Evolutionary conservation across 2,888 invertebrate genomes (phyloP).

Genomic region (Erebia palarica): DNA sequence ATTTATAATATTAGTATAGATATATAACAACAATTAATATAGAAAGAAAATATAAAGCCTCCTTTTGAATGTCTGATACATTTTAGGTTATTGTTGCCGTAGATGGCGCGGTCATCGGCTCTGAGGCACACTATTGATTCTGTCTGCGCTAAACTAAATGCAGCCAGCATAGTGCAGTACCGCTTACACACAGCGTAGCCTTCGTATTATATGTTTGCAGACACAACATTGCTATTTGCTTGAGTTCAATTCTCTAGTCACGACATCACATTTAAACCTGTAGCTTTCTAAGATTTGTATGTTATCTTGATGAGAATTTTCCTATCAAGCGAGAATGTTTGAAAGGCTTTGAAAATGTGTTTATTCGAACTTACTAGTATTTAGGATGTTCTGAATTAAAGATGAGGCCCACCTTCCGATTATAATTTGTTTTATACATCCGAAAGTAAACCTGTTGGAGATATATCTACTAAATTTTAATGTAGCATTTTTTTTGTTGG

Average conservation of each 20-base stretch:
- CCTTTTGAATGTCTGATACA: neutral
- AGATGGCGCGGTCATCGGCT: slow-evolving; percentile 54
- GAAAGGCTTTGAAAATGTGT: slow-evolving; percentile 3
- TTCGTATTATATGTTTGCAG: slow-evolving; percentile 40
- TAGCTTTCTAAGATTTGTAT: slow-evolving; percentile 58
- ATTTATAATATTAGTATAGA: too few relatives aligned
- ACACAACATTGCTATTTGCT: slow-evolving; percentile 45
- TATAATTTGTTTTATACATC: too few relatives aligned
- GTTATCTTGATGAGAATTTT: slow-evolving; percentile 52
- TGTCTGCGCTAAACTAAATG: slow-evolving; percentile 71
- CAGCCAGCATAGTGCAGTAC: slow-evolving; percentile 57
- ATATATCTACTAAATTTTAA: slow-evolving; percentile 8
- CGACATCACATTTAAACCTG: slow-evolving; percentile 59
- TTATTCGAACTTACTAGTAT: neutral
- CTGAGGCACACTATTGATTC: slow-evolving; percentile 68
- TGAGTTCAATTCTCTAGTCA: slow-evolving; percentile 61
- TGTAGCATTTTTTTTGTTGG: slow-evolving; percentile 54
- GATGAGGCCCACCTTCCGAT: too few relatives aligned
- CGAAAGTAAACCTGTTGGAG: too few relatives aligned
- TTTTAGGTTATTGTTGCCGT: slow-evolving; percentile 56
- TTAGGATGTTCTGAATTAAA: too few relatives aligned
- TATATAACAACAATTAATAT: neutral
- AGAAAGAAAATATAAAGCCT: neutral
- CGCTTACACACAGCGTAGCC: slow-evolving; percentile 35
- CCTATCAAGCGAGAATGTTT: slow-evolving; percentile 47